Evolutionary conservation across 2,888 invertebrate genomes (phyloP), one percentile per base, ranked within the genome.

Genomic region (Alloscopus bannaensis): DNA sequence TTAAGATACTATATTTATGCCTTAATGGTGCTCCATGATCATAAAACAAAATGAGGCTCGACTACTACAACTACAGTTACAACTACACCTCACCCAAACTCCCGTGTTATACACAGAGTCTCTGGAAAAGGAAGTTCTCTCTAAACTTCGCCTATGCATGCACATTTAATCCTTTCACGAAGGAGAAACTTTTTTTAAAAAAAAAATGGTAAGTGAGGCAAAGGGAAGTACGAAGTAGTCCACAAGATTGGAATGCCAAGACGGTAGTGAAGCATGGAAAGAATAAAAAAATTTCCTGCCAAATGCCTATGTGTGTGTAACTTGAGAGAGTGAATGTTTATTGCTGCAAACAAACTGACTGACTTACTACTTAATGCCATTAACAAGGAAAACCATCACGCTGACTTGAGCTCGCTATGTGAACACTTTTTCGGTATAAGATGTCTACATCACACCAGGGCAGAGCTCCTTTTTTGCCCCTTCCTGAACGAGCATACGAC

Each of bases 1-100:
- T 75, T 66, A 75, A 75, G 75, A 75, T 66, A 50, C 75, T 75
- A 75, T 75, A 75, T 75, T 75, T 75, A 75, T 75, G 75, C 75
- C 59, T 66, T 75, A 75, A 75, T 75, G 75, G 75, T 75, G 62
- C 36, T 59, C 75, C 75, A 75, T 75, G 75, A 75, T 75, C 75
- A 75, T 75, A 75, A 75, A 75, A 75, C 75, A 75, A 75, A 66
- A 75, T 75, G 75, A 66, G 75, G 47, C 59, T 75, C 45, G 24
- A 59, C 75, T 66, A 73, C 50, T 55, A 28, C 42, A 36, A 22
- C 65, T 42, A 26, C 62, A 36, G 47, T 55, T 64, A 72, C 64
- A 59, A 64, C 57, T 73, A 59, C 73, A 65, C 65, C 73, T 65
- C 55, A 45, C 69, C 42, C 59, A 31, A 22, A 59, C 28, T 18